A percentile compares a stretch with the other conserved stretches of the same genome.
Conservation (phyloP, 2,797 vertebrate genomes). For the Catostomus latipinnis region DNA sequence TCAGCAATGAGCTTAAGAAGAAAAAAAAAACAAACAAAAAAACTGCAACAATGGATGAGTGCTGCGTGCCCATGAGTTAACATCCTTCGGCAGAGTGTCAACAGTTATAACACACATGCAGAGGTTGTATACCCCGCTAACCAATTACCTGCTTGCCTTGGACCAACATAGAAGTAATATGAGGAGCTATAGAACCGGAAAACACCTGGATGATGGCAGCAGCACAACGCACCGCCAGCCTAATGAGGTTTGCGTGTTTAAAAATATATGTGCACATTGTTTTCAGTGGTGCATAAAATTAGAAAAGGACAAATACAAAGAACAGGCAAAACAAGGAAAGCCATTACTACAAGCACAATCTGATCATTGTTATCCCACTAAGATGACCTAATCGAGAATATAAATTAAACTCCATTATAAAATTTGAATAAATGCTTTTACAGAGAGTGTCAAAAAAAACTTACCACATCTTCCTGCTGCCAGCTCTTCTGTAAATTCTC, state of each 20-base stretch:
- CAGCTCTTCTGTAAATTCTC: constrained; percentile 93
- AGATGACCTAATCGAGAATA: neutral
- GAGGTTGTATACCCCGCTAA: constrained; percentile 61
- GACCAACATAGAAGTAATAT: constrained; percentile 97
- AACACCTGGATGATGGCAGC: constrained; percentile 91
- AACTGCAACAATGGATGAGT: constrained; percentile 19
- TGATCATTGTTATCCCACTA: neutral
- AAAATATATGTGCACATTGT: constrained; percentile 30
- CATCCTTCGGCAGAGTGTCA: constrained; percentile 16
- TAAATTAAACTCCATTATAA: neutral
- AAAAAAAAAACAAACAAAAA: constrained; percentile 14
- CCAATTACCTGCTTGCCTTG: constrained; percentile 96
- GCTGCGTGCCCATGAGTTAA: constrained; percentile 53
- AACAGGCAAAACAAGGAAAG: constrained; percentile 24
- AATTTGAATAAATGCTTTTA: neutral
- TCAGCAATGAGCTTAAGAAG: neutral
- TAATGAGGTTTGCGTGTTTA: constrained; percentile 66
- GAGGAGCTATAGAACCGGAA: constrained; percentile 93
- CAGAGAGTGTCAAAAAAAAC: constrained; percentile 63
- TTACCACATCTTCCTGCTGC: constrained; percentile 97
- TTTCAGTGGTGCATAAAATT: constrained; percentile 56
- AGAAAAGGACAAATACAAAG: constrained; percentile 46
- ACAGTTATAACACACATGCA: constrained; percentile 68
- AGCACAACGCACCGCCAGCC: constrained; percentile 91
- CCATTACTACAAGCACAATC: neutral